Evolutionary conservation across 2,888 invertebrate genomes (phyloP), one percentile per base, ranked within the genome.

Genomic region (Morpho deidamia): DNA sequence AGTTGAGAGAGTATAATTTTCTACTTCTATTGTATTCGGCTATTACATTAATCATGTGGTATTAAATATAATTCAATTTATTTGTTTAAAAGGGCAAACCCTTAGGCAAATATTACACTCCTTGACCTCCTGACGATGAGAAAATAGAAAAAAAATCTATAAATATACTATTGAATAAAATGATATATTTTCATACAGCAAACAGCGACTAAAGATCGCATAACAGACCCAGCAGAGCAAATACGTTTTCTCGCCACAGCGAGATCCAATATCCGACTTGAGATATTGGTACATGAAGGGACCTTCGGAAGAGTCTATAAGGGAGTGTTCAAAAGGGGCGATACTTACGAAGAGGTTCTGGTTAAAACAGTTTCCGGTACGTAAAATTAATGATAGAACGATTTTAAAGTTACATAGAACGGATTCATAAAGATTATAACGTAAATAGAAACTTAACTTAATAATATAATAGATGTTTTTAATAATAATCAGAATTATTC

Each of bases 241-340:
- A 89, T 94, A 5, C 91, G 91, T 11, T 82, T 91, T 42, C 87
- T 94, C 23, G 88, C 92, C 4, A 91, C 93, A 4, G 85, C 91
- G 23, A 88, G 92, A n/a, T 85, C 92, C 10, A 91, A 92, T 61
- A 90, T 94, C 35, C 85, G 90, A 8, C 82, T 93, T 33, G 91
- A 92, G 58, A 90, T 91, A 45, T 76, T 93, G 1, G 80, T 93
- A 1, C 94, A 95, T 65, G 94, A 95, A 88, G 98, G 97, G 35
- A 97, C 97, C 43, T 98, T 97, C 74, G 97, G 97, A 1, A 92
- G 94, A 57, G 93, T 97, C 40, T 96, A 96, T 81, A 93, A 93
- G 66, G 97, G 96, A 40, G 92, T 93, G 10, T 91, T 92, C 70
- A 92, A 92, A 67, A 78, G 88, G 55, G 91, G 91, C 3, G 91